phyloP scores from a whole-genome alignment of 2,113 vertebrate species.

The Austrofundulus limnaeus region DNA sequence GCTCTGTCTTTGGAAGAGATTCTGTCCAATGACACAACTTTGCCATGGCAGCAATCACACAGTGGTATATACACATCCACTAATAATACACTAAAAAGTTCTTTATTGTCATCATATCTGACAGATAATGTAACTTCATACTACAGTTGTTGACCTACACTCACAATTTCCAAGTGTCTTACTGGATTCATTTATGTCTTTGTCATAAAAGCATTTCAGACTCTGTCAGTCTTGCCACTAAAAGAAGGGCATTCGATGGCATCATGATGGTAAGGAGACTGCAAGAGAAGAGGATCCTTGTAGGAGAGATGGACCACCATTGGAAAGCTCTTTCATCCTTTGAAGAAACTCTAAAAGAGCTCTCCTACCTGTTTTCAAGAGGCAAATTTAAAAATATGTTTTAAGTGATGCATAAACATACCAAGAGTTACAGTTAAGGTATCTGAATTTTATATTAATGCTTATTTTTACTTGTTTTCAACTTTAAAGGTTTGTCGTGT shows the following conservation, averaged over 20 bases:
- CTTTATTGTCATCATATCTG: not conserved
- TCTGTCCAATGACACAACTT: not conserved
- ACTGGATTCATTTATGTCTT: not conserved
- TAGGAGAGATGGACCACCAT: not conserved
- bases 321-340: not conserved
- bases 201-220: conserved; percentile 1
- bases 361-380: not conserved
- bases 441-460: too few species aligned
- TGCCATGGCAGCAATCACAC: not conserved
- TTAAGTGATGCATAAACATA: too few species aligned
- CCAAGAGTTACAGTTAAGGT: too few species aligned
- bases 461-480: too few species aligned
- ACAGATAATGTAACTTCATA: not conserved
- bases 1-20: not conserved
- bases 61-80: conserved; percentile 3
- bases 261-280: conserved; percentile 1
- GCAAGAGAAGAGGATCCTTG: not conserved
- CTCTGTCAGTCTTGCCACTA: not conserved
- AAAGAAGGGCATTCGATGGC: not conserved
- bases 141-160: not conserved
- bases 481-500: too few species aligned
- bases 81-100: not conserved
- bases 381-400: too few species aligned
- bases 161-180: too few species aligned
- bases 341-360: not conserved